A percentile compares a stretch with the other conserved stretches of the same genome.
These are phyloP conservation scores for Eledona agricola DNA, from an alignment of 2,888 invertebrate genomes.

Conservation along the genomic window DNA sequence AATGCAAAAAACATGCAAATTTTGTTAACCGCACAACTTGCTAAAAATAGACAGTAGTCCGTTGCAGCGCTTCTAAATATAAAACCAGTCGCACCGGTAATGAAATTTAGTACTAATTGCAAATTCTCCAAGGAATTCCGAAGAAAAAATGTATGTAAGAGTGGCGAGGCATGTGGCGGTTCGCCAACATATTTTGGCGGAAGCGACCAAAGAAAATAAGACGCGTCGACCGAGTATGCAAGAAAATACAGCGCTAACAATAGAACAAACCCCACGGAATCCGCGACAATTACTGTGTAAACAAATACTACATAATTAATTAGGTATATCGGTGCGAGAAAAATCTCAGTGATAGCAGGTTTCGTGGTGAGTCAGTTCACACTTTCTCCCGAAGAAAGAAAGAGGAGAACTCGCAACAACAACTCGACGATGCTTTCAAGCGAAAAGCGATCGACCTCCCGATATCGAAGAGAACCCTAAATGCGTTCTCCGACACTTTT, in stretches of 20 bases:
- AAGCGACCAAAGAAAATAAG: constrained; percentile 7
- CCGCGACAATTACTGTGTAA: constrained; percentile 1
- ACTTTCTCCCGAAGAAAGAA: constrained; percentile 22
- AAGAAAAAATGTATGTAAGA: too few relatives aligned
- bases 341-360: constrained; percentile 8
- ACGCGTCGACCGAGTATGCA: constrained; percentile 3
- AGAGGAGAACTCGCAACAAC: constrained; percentile 11
- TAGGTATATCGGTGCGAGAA: background rate
- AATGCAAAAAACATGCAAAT: too few relatives aligned
- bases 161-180: too few relatives aligned
- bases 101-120: too few relatives aligned
- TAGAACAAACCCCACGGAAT: constrained; percentile 1
- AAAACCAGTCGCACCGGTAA: too few relatives aligned
- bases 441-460: constrained; percentile 8
- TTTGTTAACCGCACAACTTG: too few relatives aligned
- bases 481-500: too few relatives aligned
- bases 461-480: too few relatives aligned
- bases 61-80: too few relatives aligned
- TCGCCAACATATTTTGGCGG: constrained; percentile 24
- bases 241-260: constrained; percentile 3
- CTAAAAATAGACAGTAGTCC: too few relatives aligned
- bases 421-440: constrained; percentile 17
- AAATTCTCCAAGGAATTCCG: too few relatives aligned
- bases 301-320: too few relatives aligned
- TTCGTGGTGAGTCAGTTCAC: constrained; percentile 17